Percentiles rank a stretch among this genome's conserved stretches.
phyloP scores from a whole-genome alignment of 2,113 vertebrate genomes.

The Riparia riparia region DNA sequence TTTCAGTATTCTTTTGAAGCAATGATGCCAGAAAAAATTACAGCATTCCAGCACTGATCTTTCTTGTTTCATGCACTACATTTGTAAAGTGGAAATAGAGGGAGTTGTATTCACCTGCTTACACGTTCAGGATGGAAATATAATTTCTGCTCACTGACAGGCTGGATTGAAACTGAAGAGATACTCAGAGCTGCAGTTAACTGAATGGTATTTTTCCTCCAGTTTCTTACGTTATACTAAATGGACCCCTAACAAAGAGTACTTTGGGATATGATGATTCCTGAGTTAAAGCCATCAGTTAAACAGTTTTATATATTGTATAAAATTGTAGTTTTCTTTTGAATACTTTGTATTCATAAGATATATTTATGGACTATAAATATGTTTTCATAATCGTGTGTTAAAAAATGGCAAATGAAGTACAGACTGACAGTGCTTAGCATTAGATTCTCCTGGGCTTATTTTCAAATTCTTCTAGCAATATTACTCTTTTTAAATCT shows the following conservation, averaged over 20 bases:
- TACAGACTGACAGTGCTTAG: not conserved
- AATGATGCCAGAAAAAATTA: not conserved
- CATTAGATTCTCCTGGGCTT: constrained; percentile 4
- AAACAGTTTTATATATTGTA: not conserved
- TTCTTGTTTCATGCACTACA: not conserved
- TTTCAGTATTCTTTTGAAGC: not conserved
- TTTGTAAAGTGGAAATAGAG: not conserved
- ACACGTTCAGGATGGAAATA: not conserved
- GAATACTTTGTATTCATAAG: not conserved
- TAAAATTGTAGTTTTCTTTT: not conserved
- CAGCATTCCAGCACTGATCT: not conserved
- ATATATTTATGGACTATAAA: constrained; percentile 2
- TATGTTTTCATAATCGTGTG: not conserved
- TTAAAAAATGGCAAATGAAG: constrained; percentile 18
- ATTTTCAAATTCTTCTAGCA: constrained; percentile 5
- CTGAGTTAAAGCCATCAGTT: not conserved
- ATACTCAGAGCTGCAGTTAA: not conserved
- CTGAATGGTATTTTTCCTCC: not conserved
- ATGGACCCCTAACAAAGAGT: not conserved
- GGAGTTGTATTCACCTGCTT: not conserved
- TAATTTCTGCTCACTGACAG: not conserved
- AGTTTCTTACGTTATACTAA: not conserved
- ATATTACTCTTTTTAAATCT: constrained; percentile 13
- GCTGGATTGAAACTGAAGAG: not conserved
- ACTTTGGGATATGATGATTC: not conserved